A percentile compares a stretch with the other conserved stretches of the same genome.
Evolutionary conservation across 2,113 vertebrate species (phyloP).

Genomic region (Greenwoodochromis staneri): DNA sequence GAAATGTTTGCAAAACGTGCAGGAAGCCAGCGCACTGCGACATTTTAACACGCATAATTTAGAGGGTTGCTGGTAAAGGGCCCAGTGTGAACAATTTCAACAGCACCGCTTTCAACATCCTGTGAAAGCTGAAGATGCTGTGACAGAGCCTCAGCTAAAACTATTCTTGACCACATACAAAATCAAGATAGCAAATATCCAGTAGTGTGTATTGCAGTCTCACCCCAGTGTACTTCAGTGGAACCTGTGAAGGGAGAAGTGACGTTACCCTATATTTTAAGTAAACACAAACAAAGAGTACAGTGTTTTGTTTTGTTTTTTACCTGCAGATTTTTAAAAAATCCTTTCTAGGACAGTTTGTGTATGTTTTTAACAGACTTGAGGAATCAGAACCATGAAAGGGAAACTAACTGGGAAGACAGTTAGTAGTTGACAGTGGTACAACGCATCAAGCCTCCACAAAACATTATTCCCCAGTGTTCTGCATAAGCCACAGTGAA

Average conservation of each 20-base stretch:
- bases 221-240: too few species aligned
- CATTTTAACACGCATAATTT: background rate
- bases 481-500: background rate
- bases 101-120: background rate
- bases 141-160: background rate
- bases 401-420: background rate
- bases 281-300: background rate
- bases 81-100: background rate
- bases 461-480: background rate
- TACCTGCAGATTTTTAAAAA: background rate
- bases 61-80: background rate
- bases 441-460: background rate
- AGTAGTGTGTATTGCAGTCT: background rate
- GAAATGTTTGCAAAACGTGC: background rate
- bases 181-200: background rate
- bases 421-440: background rate
- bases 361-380: background rate
- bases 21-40: background rate
- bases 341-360: background rate
- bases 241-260: background rate
- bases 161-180: background rate
- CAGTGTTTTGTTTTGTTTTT: fast-evolving
- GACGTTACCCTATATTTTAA: background rate
- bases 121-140: background rate
- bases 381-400: background rate